A percentile compares a stretch with the other conserved stretches of the same genome.
These are phyloP conservation scores for Gibbula magus DNA, from an alignment of 2,888 invertebrate species.

Conservation along the genomic window DNA sequence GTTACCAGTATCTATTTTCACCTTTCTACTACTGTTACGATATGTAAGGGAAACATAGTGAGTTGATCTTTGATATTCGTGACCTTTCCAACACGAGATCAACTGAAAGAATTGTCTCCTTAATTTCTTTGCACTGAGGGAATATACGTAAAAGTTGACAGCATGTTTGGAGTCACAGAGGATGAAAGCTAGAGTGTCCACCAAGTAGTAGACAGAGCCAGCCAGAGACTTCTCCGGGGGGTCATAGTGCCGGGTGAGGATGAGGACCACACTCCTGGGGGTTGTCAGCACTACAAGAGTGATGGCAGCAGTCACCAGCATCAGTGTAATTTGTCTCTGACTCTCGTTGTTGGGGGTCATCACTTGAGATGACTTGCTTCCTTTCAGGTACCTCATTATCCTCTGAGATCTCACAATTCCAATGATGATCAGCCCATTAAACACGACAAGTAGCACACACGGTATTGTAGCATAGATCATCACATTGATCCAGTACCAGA, in stretches of 20 bases:
- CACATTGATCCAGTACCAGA: slow-evolving; percentile 41
- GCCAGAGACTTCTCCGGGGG: neutral
- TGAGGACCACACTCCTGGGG: slow-evolving; percentile 25
- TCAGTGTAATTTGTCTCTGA: slow-evolving; percentile 34
- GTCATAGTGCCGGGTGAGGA: slow-evolving; percentile 25
- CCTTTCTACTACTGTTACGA: no score
- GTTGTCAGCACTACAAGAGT: slow-evolving; percentile 3
- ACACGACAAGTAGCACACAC: slow-evolving; percentile 29
- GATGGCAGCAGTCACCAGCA: slow-evolving; percentile 36
- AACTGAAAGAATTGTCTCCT: slow-evolving; percentile 46
- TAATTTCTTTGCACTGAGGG: slow-evolving; percentile 56
- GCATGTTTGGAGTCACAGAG: slow-evolving; percentile 59
- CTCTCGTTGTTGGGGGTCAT: no score
- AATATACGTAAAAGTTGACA: slow-evolving; percentile 63
- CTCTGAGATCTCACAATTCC: slow-evolving; percentile 33
- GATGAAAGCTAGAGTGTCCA: slow-evolving; percentile 41
- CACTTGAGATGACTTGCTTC: neutral
- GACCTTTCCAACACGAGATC: slow-evolving; percentile 34
- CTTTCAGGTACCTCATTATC: neutral
- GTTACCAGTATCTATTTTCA: no score
- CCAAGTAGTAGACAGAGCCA: slow-evolving; percentile 24
- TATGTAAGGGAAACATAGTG: no score
- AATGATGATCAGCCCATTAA: slow-evolving; percentile 35
- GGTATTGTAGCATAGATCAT: slow-evolving; percentile 36
- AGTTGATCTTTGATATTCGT: no score